Evolutionary conservation across 2,113 vertebrate genomes (phyloP).

Genomic region (Stigmatopora nigra): DNA sequence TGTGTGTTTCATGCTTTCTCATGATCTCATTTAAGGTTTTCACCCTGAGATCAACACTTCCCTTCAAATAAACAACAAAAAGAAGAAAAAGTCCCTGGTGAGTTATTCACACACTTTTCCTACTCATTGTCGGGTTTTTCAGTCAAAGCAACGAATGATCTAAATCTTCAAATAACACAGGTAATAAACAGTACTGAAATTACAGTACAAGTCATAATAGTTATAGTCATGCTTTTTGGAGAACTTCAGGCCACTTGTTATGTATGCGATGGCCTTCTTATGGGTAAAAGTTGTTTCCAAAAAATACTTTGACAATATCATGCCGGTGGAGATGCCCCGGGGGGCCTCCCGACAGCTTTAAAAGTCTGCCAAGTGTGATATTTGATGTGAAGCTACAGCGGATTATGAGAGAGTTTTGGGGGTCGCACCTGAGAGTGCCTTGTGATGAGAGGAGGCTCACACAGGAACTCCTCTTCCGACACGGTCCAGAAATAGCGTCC

Average conservation of each 20-base stretch:
- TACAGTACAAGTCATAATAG: too few relatives aligned
- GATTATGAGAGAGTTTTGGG: not conserved
- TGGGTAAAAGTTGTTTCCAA: not conserved
- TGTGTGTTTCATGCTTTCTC: too few relatives aligned
- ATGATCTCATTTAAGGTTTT: too few relatives aligned
- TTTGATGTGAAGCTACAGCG: conserved; percentile 23
- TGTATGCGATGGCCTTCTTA: not conserved
- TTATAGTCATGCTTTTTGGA: too few relatives aligned
- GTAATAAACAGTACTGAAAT: too few relatives aligned
- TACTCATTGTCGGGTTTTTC: too few relatives aligned
- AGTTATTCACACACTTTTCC: too few relatives aligned
- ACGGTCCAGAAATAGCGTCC: conserved; percentile 98
- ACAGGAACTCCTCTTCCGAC: conserved; percentile 95
- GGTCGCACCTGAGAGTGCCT: conserved; percentile 78
- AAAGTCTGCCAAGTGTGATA: conserved; percentile 37
- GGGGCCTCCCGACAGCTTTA: conserved; percentile 14
- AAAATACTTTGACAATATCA: conserved; percentile 29
- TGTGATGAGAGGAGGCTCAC: conserved; percentile 95
- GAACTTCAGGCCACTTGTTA: not conserved
- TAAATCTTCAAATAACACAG: too few relatives aligned
- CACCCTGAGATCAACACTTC: too few relatives aligned
- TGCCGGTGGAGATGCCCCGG: conserved; percentile 11
- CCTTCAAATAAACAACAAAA: too few relatives aligned
- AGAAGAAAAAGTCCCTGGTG: too few relatives aligned
- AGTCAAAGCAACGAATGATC: not conserved